Evolutionary conservation across 2,797 vertebrate genomes (phyloP), one percentile per base, ranked within the genome.

Genomic region (Chaenodraco wilsoni): DNA sequence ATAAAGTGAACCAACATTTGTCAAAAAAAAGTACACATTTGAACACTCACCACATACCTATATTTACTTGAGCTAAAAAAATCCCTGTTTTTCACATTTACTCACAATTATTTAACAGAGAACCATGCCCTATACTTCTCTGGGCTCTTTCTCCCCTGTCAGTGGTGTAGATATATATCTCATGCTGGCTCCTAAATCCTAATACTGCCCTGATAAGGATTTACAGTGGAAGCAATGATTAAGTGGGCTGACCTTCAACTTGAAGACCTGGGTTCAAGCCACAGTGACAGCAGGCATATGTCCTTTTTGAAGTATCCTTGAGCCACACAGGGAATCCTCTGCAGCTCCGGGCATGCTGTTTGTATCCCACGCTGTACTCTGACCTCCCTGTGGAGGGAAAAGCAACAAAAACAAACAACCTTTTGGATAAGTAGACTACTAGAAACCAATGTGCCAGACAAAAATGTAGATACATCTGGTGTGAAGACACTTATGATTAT

Each of bases 141-240:
- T 33, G 9, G 45, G 49, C 55, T 21, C 33, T 71, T 21, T 48
- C 59, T 75, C 64, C 50, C 55, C 66, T 49, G 72, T 72, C 78
- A 63, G 59, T 45, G 27, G 50, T 67, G 55, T 66, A 13, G 23
- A 74, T 72, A 70, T 59, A 87, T 85, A 76, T 77, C 54, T 77
- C 66, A 83, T 67, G 58, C 64, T 57, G 58, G 52, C 66, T 66
- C 58, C 75, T 50, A 45, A 70, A 63, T 65, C 71, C 78, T 80
- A 79, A 85, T 87, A 74, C 70, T 58, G 21, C 21, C 40, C 55
- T 60, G 75, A 75, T 78, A 64, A 64, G 65, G 80, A 87, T 83
- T 84, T 80, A 76, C 78, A 77, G 65, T 9, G 52, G 37, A 67
- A 55, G 71, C 5, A 64, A 55, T 86, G 72, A 89, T 87, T 83